phyloP scores from a whole-genome alignment of 2,888 invertebrate species.

The Griposia aprilina region DNA sequence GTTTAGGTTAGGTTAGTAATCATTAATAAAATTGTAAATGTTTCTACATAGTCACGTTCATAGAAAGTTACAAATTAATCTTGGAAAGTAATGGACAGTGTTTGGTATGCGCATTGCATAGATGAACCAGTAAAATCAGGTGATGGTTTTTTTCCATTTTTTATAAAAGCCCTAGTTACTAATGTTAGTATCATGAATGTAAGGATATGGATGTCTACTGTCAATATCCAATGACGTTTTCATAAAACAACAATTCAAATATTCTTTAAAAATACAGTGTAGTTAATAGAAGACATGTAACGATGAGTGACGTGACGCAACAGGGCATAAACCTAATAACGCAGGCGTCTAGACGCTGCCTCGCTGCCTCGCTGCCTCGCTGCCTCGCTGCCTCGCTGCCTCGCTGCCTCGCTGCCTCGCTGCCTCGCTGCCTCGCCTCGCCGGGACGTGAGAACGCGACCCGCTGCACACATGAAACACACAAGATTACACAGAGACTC shows the following conservation, averaged over 20 bases:
- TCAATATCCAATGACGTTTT: not conserved
- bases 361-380: slow-evolving; percentile 2
- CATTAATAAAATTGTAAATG: not conserved
- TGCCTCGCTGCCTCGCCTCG: not conserved
- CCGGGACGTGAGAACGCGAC: not conserved
- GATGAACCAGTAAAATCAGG: not conserved
- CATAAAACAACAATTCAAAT: not conserved
- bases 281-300: slow-evolving; percentile 16
- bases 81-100: not conserved
- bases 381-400: not conserved
- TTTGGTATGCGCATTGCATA: not conserved
- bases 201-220: not conserved
- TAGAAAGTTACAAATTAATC: not conserved
- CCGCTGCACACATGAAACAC: not conserved
- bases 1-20: too few species aligned
- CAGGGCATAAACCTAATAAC: slow-evolving; percentile 37
- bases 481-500: not conserved
- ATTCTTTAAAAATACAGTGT: not conserved
- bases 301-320: slow-evolving; percentile 41
- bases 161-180: not conserved
- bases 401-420: slow-evolving; percentile 20
- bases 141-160: not conserved
- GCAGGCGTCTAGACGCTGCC: slow-evolving; percentile 43
- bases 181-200: not conserved
- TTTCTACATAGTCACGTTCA: not conserved